Base-by-base conservation (phyloP, 2,888 invertebrate species). In the Chrysolina americana region DNA sequence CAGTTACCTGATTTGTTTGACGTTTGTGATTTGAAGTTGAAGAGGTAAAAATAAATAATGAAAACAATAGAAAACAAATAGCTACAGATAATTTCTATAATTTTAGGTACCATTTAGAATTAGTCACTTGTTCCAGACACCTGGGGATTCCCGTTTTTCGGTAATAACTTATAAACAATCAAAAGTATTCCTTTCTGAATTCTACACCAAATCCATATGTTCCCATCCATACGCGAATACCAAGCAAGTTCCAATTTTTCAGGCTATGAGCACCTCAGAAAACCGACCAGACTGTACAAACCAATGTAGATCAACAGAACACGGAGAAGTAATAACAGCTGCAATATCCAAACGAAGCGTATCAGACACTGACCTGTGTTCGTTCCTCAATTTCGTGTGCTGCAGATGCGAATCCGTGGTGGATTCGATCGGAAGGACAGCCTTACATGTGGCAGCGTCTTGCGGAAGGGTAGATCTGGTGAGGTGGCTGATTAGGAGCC, bases 381-480 rank as follows among this genome's bases (percentile, higher is more conserved):
- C 88, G 4, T 89, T 87, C 72, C 82, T 89, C 63, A 84, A 84
- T 62, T 74, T 66, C 23, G 17, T 65, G 10, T 91, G 90, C 78
- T 81, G 82, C 48, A 86, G 87, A 77, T 89, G 89, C 83, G 87
- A 88, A 72, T 86, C 86, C 48, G 87, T 89, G 1, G 83, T 82
- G 63, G 90, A 91, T 85, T 81, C 83, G 41, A 80, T 85, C 88
- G 96, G 96, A 10, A 91, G 95, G n/a, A 93, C 93, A 28, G 92
- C 94, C 0, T 89, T 96, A 15, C 96, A 96, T 85, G 89, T 95
- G 86, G 92, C 95, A 0, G 93, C 95, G 0, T 93, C 95, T 0
- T 92, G 94, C 80, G 95, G 94, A 1, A 90, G 94, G 78, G 89
- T 90, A 48, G 88, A 90, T 47, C 89, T 96, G 19, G 90, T 94